Conservation (phyloP, 2,113 vertebrate genomes). For the Brachirus orientalis region DNA sequence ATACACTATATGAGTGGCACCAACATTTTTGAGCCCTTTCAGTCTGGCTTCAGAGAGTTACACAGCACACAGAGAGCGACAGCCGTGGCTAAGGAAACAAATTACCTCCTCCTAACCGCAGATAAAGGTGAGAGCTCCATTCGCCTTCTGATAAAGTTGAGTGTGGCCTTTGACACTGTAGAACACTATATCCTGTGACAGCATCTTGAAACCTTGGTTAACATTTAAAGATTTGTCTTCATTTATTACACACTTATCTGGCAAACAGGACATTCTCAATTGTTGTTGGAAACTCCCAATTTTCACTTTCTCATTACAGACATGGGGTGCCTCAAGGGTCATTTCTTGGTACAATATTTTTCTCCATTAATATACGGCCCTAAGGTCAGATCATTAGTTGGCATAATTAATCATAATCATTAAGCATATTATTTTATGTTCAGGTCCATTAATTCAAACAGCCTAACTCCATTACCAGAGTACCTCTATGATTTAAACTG, state of each 20-base stretch:
- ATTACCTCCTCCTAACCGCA: neutral
- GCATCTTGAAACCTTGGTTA: neutral
- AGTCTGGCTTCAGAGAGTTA: neutral
- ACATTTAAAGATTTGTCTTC: neutral
- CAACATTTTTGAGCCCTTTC: neutral
- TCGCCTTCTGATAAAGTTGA: neutral
- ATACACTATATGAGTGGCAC: neutral
- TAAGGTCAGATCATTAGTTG: too few relatives aligned
- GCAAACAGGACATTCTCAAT: neutral
- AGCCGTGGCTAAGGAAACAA: neutral
- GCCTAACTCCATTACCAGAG: too few relatives aligned
- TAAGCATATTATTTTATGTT: too few relatives aligned
- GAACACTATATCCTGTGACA: neutral
- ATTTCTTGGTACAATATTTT: too few relatives aligned
- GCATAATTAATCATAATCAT: too few relatives aligned
- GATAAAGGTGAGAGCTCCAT: neutral
- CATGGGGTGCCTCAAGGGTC: too few relatives aligned
- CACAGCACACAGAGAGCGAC: neutral
- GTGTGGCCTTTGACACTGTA: neutral
- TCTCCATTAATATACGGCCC: too few relatives aligned
- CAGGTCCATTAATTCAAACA: too few relatives aligned
- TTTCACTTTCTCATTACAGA: neutral
- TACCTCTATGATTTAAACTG: too few relatives aligned
- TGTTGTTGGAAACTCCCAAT: neutral
- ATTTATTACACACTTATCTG: neutral